Percentiles rank a stretch among this genome's conserved stretches.
These are phyloP conservation scores for Camponotus pennsylvanicus DNA, from an alignment of 1,140 invertebrate species.

Conservation along the genomic window DNA sequence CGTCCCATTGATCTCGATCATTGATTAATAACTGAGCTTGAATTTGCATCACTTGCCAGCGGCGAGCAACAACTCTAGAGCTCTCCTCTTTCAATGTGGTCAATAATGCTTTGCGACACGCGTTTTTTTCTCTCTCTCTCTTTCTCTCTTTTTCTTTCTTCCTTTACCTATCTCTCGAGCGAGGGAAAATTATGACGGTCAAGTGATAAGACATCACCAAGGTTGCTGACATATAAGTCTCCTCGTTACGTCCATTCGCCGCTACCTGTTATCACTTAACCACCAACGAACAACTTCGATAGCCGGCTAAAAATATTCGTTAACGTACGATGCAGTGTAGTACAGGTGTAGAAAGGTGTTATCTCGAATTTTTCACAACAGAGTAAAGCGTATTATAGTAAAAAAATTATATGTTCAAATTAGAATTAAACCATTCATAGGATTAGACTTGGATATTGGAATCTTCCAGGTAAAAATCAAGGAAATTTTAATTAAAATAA, in stretches of 20 bases:
- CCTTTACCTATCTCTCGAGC: neutral
- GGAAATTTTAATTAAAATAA: neutral
- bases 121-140: neutral
- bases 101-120: neutral
- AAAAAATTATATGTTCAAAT: neutral
- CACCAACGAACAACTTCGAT: neutral
- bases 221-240: constrained; percentile 16
- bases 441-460: too few species aligned
- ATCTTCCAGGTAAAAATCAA: neutral
- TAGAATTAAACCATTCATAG: neutral
- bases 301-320: constrained; percentile 23
- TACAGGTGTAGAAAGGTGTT: neutral
- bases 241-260: neutral
- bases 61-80: neutral
- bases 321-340: neutral
- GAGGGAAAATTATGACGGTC: neutral
- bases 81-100: neutral
- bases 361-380: neutral
- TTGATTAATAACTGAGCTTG: neutral
- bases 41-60: neutral
- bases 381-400: neutral
- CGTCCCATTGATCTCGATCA: neutral
- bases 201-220: constrained; percentile 44
- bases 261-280: constrained; percentile 35
- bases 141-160: neutral